Base-by-base conservation (phyloP, 2,113 vertebrate species). In the Oncorhynchus gorbuscha region DNA sequence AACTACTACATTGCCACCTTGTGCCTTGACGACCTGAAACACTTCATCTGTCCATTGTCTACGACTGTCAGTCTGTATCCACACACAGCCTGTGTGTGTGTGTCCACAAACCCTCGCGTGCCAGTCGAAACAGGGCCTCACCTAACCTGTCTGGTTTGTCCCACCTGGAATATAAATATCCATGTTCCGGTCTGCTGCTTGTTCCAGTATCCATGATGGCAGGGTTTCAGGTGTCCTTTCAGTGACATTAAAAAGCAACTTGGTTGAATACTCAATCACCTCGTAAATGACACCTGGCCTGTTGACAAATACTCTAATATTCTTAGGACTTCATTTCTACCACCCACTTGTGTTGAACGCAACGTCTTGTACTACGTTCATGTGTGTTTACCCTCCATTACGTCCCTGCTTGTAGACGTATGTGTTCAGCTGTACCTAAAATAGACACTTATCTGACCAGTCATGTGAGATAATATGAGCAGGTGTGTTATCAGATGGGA, bases 61-160 rank as follows among this genome's bases (percentile, higher is more conserved):
- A 18, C 16, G 3, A 3, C 51, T 55, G 16, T 55, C 51, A 55
- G 51, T 55, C 51, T 55, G 51, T 55, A 64, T 26, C 9, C 26
- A 67, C 13, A 30, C 24, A 14, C 14, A 28, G 11, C 13, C 2
- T 65, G 65, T 68, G 66, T 18, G 4, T 69, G 69, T 67, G 71
- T 86, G 45, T 80, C 72, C 74, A 1, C 22, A 74, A 12, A 45
- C 73, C 30, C n/a, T 45, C 69, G 65, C 79, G 69, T 51, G 70
- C 72, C 77, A 61, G 76, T 82, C 69, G 55, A 89, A 88, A 89
- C 88, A 87, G 6, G 77, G 16, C 58, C 77, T 87, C 66, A 80
- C 79, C 85, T 81, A 90, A 91, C 75, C 88, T 81, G 84, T 88
- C 82, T 12, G 76, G 81, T 69, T n/a, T 16, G 62, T 79, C 71